Evolutionary conservation across 2,888 invertebrate species (phyloP).

Genomic region (Bursaphelenchus okinawaensis): DNA sequence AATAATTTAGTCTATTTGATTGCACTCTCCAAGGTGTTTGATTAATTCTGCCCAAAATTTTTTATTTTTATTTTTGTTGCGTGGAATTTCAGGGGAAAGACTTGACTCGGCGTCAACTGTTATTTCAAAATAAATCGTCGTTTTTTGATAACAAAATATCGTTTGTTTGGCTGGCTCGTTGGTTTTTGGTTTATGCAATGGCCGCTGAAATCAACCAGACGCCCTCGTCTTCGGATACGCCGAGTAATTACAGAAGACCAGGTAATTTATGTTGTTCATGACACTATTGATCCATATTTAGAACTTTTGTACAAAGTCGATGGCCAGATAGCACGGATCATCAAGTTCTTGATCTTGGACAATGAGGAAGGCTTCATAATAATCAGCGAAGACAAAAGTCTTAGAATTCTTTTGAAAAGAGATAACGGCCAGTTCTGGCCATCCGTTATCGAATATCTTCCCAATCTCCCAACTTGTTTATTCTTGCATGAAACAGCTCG

Average conservation of each 20-base stretch:
- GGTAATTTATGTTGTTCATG: slow-evolving; percentile 12
- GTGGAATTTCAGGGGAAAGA: neutral
- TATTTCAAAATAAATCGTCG: neutral
- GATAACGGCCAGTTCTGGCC: slow-evolving; percentile 99
- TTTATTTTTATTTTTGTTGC: neutral
- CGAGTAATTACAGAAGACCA: neutral
- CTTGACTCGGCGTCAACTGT: neutral
- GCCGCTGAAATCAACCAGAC: slow-evolving; percentile 33
- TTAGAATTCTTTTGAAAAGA: slow-evolving; percentile 90
- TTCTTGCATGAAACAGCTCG: slow-evolving; percentile 47
- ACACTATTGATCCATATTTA: slow-evolving; percentile 9
- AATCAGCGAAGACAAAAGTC: slow-evolving; percentile 41
- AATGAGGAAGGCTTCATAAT: slow-evolving; percentile 45
- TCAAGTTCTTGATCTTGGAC: slow-evolving; percentile 41
- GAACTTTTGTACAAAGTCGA: slow-evolving; percentile 49
- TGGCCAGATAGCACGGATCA: slow-evolving; percentile 50
- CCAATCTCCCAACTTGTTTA: slow-evolving; percentile 46
- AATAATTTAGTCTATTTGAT: too few relatives aligned
- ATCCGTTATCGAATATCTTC: slow-evolving; percentile 71
- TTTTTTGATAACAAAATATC: slow-evolving; percentile 1
- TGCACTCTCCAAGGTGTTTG: neutral
- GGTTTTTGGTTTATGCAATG: slow-evolving; percentile 17
- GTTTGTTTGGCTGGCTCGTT: neutral
- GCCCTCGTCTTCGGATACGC: slow-evolving; percentile 26
- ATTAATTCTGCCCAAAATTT: neutral